Evolutionary conservation across 2,113 vertebrate genomes (phyloP).

Genomic region (Python bivittatus): DNA sequence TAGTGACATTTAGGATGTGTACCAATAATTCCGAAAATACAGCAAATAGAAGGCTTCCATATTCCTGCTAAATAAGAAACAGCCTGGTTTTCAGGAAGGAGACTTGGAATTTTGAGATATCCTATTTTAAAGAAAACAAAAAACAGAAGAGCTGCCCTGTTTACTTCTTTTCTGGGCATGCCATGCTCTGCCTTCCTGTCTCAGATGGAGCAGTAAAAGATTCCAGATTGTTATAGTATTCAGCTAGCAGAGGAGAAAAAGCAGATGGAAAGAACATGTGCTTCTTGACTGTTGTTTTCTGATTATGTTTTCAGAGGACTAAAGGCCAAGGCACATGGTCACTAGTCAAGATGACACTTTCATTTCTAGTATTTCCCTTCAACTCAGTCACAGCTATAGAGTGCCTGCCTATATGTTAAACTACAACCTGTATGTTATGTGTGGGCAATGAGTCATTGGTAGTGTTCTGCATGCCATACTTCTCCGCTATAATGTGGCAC

Average conservation of each 20-base stretch:
- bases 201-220: neutral
- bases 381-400: neutral
- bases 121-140: neutral
- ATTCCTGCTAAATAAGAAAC: neutral
- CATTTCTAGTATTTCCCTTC: neutral
- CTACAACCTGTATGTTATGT: neutral
- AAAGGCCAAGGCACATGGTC: neutral
- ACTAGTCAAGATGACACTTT: neutral
- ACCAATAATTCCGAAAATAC: neutral
- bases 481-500: neutral
- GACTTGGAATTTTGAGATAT: neutral
- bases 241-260: neutral
- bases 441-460: neutral
- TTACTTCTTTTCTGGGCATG: conserved; percentile 9
- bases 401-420: neutral
- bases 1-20: neutral
- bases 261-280: neutral
- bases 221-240: conserved; percentile 3
- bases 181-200: neutral
- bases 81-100: neutral
- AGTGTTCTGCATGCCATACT: neutral
- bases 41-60: neutral
- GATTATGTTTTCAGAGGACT: neutral
- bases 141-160: neutral
- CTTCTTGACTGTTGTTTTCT: neutral